A percentile compares a stretch with the other conserved stretches of the same genome.
phyloP scores from a whole-genome alignment of 2,888 invertebrate genomes.

The Halictus ligatus region DNA sequence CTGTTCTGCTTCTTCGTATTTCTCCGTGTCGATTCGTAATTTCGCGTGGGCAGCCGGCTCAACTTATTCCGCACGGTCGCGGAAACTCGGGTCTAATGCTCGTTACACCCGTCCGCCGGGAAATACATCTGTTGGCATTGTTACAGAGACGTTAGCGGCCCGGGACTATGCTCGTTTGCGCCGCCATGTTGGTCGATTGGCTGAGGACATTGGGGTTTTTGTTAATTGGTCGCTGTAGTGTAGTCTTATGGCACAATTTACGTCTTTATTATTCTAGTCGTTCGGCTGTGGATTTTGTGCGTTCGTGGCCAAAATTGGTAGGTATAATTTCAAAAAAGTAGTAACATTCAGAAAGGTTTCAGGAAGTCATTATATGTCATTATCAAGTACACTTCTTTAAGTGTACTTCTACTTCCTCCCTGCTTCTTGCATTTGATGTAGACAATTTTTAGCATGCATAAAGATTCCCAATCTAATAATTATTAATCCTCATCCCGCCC shows the following conservation, averaged over 20 bases:
- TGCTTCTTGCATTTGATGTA: no score
- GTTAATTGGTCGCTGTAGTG: not conserved
- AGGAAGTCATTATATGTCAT: not conserved
- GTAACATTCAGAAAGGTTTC: not conserved
- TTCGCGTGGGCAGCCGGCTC: slow-evolving; percentile 20
- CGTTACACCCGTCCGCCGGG: not conserved
- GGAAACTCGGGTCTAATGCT: not conserved
- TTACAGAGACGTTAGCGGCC: slow-evolving; percentile 13
- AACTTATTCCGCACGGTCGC: not conserved
- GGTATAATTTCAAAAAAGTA: not conserved
- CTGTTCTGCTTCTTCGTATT: slow-evolving; percentile 23
- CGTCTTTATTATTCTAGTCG: not conserved
- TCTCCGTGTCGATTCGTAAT: slow-evolving; percentile 8
- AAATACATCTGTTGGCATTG: not conserved
- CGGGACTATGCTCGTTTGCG: not conserved
- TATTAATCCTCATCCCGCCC: no score
- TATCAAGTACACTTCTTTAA: no score
- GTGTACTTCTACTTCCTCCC: no score
- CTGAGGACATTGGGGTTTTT: not conserved
- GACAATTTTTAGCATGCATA: no score
- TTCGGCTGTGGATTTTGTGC: not conserved
- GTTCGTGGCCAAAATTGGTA: not conserved
- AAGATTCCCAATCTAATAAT: no score
- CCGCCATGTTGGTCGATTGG: not conserved
- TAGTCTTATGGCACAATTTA: not conserved